phyloP scores from a whole-genome alignment of 2,888 invertebrate species.

The Dimorphilus gyrociliatus region DNA sequence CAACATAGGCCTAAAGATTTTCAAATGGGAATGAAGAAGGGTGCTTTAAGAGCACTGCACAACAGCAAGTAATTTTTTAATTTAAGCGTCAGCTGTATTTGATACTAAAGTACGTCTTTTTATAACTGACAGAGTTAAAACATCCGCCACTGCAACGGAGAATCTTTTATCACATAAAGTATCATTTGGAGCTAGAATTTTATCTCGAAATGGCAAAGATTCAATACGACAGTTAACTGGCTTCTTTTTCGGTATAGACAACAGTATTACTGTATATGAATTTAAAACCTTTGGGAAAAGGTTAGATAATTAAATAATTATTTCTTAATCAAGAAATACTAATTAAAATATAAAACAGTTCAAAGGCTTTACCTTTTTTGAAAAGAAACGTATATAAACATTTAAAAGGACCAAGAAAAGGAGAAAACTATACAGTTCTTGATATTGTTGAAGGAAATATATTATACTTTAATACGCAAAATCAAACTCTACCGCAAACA shows the following conservation, averaged over 20 bases:
- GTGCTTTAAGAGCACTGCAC: slow-evolving; percentile 24
- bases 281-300: slow-evolving; percentile 35
- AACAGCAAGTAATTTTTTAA: slow-evolving; percentile 21
- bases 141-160: slow-evolving; percentile 28
- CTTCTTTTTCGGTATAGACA: slow-evolving; percentile 33
- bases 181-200: slow-evolving; percentile 30
- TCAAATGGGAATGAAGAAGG: slow-evolving; percentile 18
- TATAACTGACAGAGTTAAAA: slow-evolving; percentile 19
- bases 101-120: slow-evolving; percentile 1
- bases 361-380: slow-evolving; percentile 34
- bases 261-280: slow-evolving; percentile 34
- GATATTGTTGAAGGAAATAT: slow-evolving; percentile 25
- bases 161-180: slow-evolving; percentile 29
- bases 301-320: slow-evolving; percentile 12
- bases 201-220: slow-evolving; percentile 31
- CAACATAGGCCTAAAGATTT: slow-evolving; percentile 11
- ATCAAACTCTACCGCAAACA: too few species aligned
- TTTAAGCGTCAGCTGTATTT: too few species aligned
- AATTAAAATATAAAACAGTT: too few species aligned
- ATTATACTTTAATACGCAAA: too few species aligned
- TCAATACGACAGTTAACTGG: slow-evolving; percentile 33
- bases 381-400: slow-evolving; percentile 21
- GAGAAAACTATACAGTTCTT: slow-evolving; percentile 20
- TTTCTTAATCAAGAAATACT: too few species aligned
- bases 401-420: slow-evolving; percentile 16